Percentiles rank a stretch among this genome's conserved stretches.
Evolutionary conservation across 1,140 invertebrate species (phyloP).

Genomic region (Drosophila kikkawai): DNA sequence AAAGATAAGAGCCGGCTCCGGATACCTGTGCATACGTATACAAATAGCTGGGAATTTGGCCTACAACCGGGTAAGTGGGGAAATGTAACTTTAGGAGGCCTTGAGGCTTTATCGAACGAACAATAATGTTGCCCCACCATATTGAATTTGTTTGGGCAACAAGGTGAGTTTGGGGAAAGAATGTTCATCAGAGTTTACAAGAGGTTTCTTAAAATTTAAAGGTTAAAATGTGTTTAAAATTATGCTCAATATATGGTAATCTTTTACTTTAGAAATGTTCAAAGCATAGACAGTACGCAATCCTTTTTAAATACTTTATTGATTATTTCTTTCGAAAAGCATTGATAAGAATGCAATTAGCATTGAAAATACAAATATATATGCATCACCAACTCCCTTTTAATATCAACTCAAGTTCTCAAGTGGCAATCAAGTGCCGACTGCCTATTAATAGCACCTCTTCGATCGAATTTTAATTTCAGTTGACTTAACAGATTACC

Average conservation of each 20-base stretch:
- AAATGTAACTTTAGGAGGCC: constrained; percentile 25
- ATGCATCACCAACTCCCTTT: background rate
- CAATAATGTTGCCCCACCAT: constrained; percentile 16
- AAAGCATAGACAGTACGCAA: background rate
- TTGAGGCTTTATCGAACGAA: constrained; percentile 27
- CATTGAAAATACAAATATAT: constrained; percentile 4
- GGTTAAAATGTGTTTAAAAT: too few species aligned
- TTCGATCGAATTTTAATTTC: constrained; percentile 48
- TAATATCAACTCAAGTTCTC: constrained; percentile 17
- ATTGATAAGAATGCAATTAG: constrained; percentile 30
- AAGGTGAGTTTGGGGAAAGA: background rate
- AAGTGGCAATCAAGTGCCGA: constrained; percentile 52
- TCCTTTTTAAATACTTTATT: background rate
- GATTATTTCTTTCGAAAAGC: background rate
- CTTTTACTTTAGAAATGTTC: background rate
- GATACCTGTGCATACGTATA: constrained; percentile 24
- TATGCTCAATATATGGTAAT: background rate
- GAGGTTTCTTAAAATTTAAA: background rate
- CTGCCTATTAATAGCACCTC: constrained; percentile 27
- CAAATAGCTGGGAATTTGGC: constrained; percentile 19
- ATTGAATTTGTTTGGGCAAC: constrained; percentile 7
- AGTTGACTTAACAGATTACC: constrained; percentile 35
- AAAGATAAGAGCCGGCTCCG: constrained; percentile 28
- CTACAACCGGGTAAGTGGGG: constrained; percentile 7
- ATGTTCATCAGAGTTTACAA: background rate